Percentiles rank a stretch among this genome's conserved stretches.
Conservation (phyloP, 2,888 invertebrate species). For the Caenorhabditis auriculariae region DNA sequence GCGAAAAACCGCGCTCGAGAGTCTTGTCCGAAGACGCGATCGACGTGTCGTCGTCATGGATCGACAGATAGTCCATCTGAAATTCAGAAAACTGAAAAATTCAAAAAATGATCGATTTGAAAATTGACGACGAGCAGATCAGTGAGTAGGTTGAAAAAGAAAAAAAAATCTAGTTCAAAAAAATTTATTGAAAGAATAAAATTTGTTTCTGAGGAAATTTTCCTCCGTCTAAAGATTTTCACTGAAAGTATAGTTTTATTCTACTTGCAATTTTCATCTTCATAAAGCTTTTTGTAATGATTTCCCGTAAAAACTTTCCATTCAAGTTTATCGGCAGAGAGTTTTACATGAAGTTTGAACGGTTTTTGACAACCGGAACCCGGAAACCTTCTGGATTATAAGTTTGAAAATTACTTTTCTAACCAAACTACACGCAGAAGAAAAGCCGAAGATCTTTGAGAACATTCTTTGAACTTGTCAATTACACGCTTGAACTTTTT, state of each 20-base stretch:
- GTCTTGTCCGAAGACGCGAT: slow-evolving; percentile 32
- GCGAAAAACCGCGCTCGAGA: slow-evolving; percentile 33
- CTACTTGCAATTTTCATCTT: too few relatives aligned
- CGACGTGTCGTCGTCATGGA: slow-evolving; percentile 44
- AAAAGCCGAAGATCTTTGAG: too few relatives aligned
- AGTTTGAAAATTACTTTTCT: too few relatives aligned
- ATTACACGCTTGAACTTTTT: too few relatives aligned
- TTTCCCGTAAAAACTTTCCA: too few relatives aligned
- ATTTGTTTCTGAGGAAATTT: background rate
- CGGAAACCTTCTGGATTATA: too few relatives aligned
- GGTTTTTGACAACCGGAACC: too few relatives aligned
- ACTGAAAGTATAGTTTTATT: background rate
- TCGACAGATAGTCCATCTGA: slow-evolving; percentile 52
- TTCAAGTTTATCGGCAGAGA: too few relatives aligned
- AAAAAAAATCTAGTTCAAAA: background rate
- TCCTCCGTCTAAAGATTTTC: background rate
- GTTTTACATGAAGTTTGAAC: too few relatives aligned
- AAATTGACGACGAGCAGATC: background rate
- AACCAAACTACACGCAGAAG: too few relatives aligned
- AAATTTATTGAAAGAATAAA: background rate
- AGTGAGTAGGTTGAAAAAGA: background rate
- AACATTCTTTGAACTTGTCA: too few relatives aligned
- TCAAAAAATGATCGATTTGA: background rate
- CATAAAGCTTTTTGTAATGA: too few relatives aligned
- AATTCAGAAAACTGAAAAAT: slow-evolving; percentile 6